Evolutionary conservation across 2,888 invertebrate genomes (phyloP).

Genomic region (Anarsia innoxiella): DNA sequence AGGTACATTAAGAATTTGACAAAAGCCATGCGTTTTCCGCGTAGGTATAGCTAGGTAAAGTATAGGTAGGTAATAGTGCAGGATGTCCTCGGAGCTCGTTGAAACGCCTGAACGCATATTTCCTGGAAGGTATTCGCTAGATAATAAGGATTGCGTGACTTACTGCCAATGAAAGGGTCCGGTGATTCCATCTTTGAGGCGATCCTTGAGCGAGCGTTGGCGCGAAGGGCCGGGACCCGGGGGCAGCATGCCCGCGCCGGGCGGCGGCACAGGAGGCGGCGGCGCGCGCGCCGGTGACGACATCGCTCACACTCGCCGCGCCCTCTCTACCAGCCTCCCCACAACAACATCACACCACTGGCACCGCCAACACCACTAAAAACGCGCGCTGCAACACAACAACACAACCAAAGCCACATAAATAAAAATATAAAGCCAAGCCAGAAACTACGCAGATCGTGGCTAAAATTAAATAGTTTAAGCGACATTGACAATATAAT

Average conservation of each 20-base stretch:
- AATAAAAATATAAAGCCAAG: constrained; percentile 57
- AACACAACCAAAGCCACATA: constrained; percentile 65
- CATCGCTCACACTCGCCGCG: constrained; percentile 49
- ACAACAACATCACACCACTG: constrained; percentile 32
- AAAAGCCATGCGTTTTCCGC: too few relatives aligned
- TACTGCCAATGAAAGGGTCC: constrained; percentile 89
- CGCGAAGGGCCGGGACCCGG: constrained; percentile 77
- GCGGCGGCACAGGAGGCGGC: constrained; percentile 32
- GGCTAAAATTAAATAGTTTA: constrained; percentile 14
- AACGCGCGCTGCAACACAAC: constrained; percentile 67
- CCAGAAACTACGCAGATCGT: constrained; percentile 14
- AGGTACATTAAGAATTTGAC: too few relatives aligned
- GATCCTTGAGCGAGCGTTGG: constrained; percentile 85
- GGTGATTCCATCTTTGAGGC: constrained; percentile 85
- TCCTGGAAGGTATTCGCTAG: constrained; percentile 1
- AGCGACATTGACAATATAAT: background rate
- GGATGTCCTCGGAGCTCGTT: background rate
- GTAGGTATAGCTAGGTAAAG: too few relatives aligned
- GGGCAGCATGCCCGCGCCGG: constrained; percentile 64
- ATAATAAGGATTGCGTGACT: constrained; percentile 56
- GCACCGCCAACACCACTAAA: constrained; percentile 51
- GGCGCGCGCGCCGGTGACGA: constrained; percentile 29
- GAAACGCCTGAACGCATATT: too few relatives aligned
- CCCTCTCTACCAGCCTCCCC: constrained; percentile 34
- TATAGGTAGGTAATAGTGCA: constrained; percentile 2